Evolutionary conservation across 1,140 invertebrate species (phyloP).

Genomic region (Telenomus remus): DNA sequence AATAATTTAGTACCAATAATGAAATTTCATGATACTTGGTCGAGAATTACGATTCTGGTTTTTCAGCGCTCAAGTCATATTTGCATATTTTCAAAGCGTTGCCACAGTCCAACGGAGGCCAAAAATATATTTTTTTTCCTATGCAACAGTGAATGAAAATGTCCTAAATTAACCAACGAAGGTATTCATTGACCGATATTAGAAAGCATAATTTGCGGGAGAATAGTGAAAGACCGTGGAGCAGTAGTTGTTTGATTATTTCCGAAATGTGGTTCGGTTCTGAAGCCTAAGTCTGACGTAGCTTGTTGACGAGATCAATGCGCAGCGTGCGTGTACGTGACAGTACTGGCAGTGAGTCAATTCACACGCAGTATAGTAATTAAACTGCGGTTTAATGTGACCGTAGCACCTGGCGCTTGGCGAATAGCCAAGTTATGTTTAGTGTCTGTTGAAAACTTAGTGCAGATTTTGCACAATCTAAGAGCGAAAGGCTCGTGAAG

Average conservation of each 20-base stretch:
- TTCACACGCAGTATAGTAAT: slow-evolving; percentile 71
- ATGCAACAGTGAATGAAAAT: too few relatives aligned
- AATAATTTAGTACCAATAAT: slow-evolving; percentile 20
- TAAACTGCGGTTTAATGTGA: slow-evolving; percentile 73
- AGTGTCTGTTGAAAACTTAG: slow-evolving; percentile 64
- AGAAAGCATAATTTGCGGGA: slow-evolving; percentile 8
- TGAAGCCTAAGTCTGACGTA: slow-evolving; percentile 36
- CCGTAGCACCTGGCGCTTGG: slow-evolving; percentile 69
- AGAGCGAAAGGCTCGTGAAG: neutral
- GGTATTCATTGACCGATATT: too few relatives aligned
- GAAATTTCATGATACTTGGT: neutral
- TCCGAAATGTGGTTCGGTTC: slow-evolving; percentile 33
- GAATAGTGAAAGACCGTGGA: slow-evolving; percentile 25
- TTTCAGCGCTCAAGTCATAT: neutral
- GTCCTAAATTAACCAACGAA: too few relatives aligned
- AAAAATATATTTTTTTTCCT: too few relatives aligned
- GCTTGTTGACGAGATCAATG: slow-evolving; percentile 67
- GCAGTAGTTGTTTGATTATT: slow-evolving; percentile 30
- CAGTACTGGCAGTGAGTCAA: slow-evolving; percentile 68
- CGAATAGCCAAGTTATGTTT: slow-evolving; percentile 70
- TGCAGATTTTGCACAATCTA: slow-evolving; percentile 40
- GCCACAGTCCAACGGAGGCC: too few relatives aligned
- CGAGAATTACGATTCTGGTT: slow-evolving; percentile 2
- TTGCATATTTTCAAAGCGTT: too few relatives aligned
- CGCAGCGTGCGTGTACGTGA: slow-evolving; percentile 66